Evolutionary conservation across 1,140 invertebrate genomes (phyloP).

Genomic region (Lycorma delicatula): DNA sequence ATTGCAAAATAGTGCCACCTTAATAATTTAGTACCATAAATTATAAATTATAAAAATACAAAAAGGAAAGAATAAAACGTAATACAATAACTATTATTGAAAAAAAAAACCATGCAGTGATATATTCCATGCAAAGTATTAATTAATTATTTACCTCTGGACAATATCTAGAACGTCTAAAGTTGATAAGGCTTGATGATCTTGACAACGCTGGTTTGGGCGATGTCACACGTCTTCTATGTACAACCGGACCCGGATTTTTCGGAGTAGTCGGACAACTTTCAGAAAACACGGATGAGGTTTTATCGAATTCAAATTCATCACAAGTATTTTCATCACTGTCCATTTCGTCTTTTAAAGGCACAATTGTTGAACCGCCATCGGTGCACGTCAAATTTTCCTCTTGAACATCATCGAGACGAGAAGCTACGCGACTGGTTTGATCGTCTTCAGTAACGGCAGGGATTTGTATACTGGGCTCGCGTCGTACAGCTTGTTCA

Average conservation of each 20-base stretch:
- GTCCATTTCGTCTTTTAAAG: not conserved
- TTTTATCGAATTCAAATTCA: not conserved
- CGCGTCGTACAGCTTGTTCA: not conserved
- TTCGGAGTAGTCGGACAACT: not conserved
- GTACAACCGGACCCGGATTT: not conserved
- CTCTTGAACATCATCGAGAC: not conserved
- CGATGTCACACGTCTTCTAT: not conserved
- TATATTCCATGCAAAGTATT: too few species aligned
- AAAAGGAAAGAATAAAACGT: too few species aligned
- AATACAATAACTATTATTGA: too few species aligned
- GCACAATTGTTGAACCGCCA: not conserved
- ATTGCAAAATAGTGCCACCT: too few species aligned
- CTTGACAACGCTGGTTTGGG: conserved; percentile 11
- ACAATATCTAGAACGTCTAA: conserved; percentile 8
- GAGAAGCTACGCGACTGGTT: too few species aligned
- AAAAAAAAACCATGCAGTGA: too few species aligned
- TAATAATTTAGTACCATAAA: too few species aligned
- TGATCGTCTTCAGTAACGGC: not conserved
- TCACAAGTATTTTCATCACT: not conserved
- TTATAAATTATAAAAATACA: too few species aligned
- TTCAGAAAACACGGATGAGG: not conserved
- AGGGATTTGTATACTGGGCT: not conserved
- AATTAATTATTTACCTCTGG: conserved; percentile 17
- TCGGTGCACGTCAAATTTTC: not conserved
- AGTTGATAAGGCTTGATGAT: conserved; percentile 12